Evolutionary conservation across 2,888 invertebrate genomes (phyloP).

Genomic region (Blomia tropicalis): DNA sequence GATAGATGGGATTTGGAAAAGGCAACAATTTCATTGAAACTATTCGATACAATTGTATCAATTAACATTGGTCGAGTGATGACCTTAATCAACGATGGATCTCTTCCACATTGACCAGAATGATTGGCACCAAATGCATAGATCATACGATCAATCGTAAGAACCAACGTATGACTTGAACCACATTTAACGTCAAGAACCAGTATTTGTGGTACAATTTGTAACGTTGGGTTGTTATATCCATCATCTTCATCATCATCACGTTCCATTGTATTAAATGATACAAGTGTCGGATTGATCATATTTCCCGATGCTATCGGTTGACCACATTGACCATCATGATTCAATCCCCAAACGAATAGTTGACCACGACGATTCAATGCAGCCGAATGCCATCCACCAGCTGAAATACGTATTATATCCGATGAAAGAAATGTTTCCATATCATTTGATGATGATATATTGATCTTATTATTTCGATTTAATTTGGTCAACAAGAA

Average conservation of each 20-base stretch:
- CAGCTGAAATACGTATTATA: background rate
- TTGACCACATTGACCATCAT: constrained; percentile 6
- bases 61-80: background rate
- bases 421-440: background rate
- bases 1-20: background rate
- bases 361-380: background rate
- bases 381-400: constrained; percentile 14
- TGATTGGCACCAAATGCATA: background rate
- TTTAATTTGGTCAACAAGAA: background rate
- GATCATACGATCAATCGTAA: background rate
- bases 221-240: background rate
- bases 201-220: background rate
- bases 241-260: too few species aligned
- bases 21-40: background rate
- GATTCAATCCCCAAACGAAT: constrained; percentile 11
- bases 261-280: background rate
- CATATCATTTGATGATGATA: background rate
- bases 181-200: background rate
- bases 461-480: background rate
- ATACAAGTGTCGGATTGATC: background rate
- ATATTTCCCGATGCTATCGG: background rate
- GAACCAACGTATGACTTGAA: background rate
- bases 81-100: background rate
- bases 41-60: too few species aligned
- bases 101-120: background rate